Conservation (phyloP, 1,140 invertebrate species). For the Drosophila malerkotliana region DNA sequence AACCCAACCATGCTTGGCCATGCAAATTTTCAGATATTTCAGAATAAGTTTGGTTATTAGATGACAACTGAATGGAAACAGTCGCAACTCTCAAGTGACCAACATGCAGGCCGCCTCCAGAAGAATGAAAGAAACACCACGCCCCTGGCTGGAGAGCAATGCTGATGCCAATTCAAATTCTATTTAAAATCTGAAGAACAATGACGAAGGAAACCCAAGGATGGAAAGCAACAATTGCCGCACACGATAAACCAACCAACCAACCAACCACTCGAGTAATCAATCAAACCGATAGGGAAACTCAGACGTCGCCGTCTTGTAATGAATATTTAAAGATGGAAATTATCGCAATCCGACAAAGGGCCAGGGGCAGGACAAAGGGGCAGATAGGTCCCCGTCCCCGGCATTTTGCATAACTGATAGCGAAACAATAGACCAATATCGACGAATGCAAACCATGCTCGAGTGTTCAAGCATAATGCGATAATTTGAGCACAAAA, state of each 20-base stretch:
- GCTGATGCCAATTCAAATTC: constrained; percentile 1
- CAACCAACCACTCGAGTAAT: constrained; percentile 69
- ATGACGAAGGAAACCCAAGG: constrained; percentile 36
- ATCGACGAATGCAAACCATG: constrained; percentile 60
- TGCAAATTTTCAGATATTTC: constrained; percentile 49
- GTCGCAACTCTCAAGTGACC: constrained; percentile 78
- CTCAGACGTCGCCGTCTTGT: constrained; percentile 56
- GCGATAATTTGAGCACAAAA: constrained; percentile 79
- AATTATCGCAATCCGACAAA: constrained; percentile 67
- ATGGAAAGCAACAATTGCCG: constrained; percentile 58
- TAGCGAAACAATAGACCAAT: constrained; percentile 78
- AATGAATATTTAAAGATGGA: constrained; percentile 80
- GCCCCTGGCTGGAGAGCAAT: constrained; percentile 39
- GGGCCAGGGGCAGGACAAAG: constrained; percentile 24
- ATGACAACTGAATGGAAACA: constrained; percentile 70
- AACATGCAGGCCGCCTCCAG: constrained; percentile 64
- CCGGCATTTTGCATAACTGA: constrained; percentile 75
- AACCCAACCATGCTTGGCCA: constrained; percentile 48
- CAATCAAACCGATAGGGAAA: constrained; percentile 76
- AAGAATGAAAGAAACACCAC: constrained; percentile 41
- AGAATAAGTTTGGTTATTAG: constrained; percentile 49
- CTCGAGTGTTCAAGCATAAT: constrained; percentile 21
- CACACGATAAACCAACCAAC: constrained; percentile 57
- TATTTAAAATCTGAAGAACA: constrained; percentile 43
- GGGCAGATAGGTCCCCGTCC: constrained; percentile 6